Conservation (phyloP, 2,797 vertebrate species). For the Simalia tracyae region DNA sequence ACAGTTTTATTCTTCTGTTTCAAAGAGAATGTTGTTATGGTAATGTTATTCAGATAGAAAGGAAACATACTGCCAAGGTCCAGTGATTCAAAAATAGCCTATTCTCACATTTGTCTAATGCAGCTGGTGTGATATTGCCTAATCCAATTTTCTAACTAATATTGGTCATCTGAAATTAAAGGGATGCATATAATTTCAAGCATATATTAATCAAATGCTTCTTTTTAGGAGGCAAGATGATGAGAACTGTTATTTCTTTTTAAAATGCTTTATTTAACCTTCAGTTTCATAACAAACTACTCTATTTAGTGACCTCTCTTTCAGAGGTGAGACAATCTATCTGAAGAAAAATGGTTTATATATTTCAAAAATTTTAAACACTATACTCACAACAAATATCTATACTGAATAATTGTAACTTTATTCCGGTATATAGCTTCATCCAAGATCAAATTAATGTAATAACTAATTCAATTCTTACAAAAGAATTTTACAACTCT, state of each 20-base stretch:
- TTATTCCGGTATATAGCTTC: neutral
- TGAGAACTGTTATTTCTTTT: too few species aligned
- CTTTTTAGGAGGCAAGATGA: neutral
- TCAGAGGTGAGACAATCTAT: neutral
- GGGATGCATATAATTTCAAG: neutral
- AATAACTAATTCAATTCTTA: neutral
- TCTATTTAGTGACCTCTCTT: neutral
- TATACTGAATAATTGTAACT: neutral
- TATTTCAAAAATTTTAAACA: neutral
- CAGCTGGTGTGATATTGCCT: neutral
- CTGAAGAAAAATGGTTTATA: neutral
- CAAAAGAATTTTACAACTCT: neutral
- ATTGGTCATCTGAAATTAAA: neutral
- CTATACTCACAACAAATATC: neutral
- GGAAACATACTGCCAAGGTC: neutral
- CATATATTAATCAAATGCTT: neutral
- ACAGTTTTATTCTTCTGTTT: neutral
- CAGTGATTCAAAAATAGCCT: conserved; percentile 6
- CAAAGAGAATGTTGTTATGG: neutral
- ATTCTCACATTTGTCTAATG: neutral
- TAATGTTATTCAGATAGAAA: conserved; percentile 6
- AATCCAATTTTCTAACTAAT: conserved; percentile 14
- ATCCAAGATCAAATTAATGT: neutral
- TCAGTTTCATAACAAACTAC: neutral
- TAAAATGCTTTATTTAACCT: neutral